Percentiles rank a stretch among this genome's conserved stretches.
Conservation (phyloP, 2,113 vertebrate species). For the Copsychus sechellarum region DNA sequence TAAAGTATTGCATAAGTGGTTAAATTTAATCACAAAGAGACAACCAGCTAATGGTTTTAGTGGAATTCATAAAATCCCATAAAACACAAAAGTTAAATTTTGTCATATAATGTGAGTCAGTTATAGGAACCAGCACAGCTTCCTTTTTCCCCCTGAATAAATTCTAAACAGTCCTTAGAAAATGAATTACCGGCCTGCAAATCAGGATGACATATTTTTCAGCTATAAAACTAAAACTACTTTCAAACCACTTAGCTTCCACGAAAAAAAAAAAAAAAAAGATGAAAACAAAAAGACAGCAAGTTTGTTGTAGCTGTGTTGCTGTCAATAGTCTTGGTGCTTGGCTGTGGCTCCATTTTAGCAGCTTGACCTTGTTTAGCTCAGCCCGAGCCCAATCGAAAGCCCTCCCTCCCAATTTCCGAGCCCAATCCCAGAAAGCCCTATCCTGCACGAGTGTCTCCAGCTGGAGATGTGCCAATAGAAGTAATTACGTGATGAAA, state of each 20-base stretch:
- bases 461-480: slow-evolving; percentile 81
- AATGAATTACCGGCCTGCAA: slow-evolving; percentile 72
- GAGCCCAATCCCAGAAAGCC: slow-evolving; percentile 55
- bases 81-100: slow-evolving; percentile 74
- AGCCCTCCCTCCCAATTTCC: slow-evolving; percentile 48
- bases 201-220: slow-evolving; percentile 71
- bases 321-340: slow-evolving; percentile 49
- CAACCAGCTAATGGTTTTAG: slow-evolving; percentile 76
- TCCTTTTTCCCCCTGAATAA: slow-evolving; percentile 72
- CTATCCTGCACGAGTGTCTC: slow-evolving; percentile 58
- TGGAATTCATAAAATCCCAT: slow-evolving; percentile 74
- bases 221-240: slow-evolving; percentile 69
- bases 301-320: slow-evolving; percentile 44
- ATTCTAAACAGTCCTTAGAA: slow-evolving; percentile 78
- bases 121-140: slow-evolving; percentile 66
- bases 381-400: slow-evolving; percentile 52
- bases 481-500: slow-evolving; percentile 83
- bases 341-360: slow-evolving; percentile 63
- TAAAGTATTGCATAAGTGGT: slow-evolving; percentile 72
- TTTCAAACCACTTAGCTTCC: slow-evolving; percentile 65
- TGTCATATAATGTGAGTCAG: slow-evolving; percentile 69
- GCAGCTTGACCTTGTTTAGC: slow-evolving; percentile 74
- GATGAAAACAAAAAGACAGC: not conserved
- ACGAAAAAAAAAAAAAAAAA: not conserved
- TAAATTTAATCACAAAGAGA: slow-evolving; percentile 76